Evolutionary conservation across 1,140 invertebrate genomes (phyloP), one percentile per base, ranked within the genome.

Genomic region (Xylocopa sonorina): DNA sequence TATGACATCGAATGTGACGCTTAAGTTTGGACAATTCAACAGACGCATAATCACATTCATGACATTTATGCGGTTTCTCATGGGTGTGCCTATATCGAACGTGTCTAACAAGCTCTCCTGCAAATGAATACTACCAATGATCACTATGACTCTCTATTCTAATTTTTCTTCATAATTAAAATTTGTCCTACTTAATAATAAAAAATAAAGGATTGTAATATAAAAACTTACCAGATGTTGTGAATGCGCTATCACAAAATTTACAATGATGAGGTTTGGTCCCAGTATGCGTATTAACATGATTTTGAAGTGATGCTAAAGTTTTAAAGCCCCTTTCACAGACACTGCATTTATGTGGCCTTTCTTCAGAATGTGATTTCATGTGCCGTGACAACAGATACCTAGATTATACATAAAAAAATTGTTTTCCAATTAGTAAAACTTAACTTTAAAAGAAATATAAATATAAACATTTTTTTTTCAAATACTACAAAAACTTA

Each of bases 301-400:
- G 98, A 91, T 99, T 99, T 86, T 98, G 97, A 34, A 99, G 92
- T 0, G 98, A 98, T 1, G 98, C 97, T 27, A 97, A 90, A 0
- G 98, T 98, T 93, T 99, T 99, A 89, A 99, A 99, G 9, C 98
- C 98, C 62, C 98, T 94, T 86, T 98, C 97, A 92, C 98, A 99
- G 29, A 99, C 97, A 60, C 95, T 96, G 91, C 98, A 99, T 90
- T 98, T 99, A 90, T 98, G 98, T 0, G 98, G 98, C 32, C 98
- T 93, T 88, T 99, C 98, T 89, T 98, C 97, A 0, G 97, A 98
- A 92, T 99, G 98, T 2, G 97, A 97, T 90, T 98, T 99, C 97
- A 99, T 98, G 89, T 99, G 98, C 0, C 98, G 94, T 0, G 97
- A 96, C 6, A 99, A 93, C 3, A 99, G 93, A 89, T 98, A 99